These are phyloP conservation scores for Holothuria scabra DNA, from an alignment of 53 echinoderm and acorn worm species.

Conservation along the genomic window DNA sequence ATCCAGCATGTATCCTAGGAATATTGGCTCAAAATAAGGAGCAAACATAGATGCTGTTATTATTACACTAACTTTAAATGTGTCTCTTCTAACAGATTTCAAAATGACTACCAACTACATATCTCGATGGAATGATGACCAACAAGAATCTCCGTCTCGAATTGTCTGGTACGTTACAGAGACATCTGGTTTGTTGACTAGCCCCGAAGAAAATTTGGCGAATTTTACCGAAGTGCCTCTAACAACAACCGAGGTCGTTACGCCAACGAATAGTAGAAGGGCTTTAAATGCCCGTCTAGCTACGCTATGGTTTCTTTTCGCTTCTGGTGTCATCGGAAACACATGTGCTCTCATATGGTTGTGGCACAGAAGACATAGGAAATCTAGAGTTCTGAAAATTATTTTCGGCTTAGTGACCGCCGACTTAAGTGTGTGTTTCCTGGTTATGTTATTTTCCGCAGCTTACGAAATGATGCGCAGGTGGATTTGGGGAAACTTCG, in stretches of 20 bases:
- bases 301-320: slow-evolving; percentile 82
- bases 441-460: slow-evolving; percentile 74
- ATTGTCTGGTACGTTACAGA: slow-evolving; percentile 1
- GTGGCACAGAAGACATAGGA: slow-evolving; percentile 78
- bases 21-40: too few species aligned
- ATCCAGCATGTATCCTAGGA: too few species aligned
- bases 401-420: slow-evolving; percentile 88
- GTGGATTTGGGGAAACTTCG: slow-evolving; percentile 79
- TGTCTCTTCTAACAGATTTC: neutral
- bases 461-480: slow-evolving; percentile 77
- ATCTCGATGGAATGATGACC: slow-evolving; percentile 1
- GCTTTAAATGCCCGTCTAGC: slow-evolving; percentile 65
- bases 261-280: neutral
- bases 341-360: slow-evolving; percentile 81
- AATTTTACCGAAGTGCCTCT: slow-evolving; percentile 2
- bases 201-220: neutral
- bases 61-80: neutral
- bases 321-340: slow-evolving; percentile 85
- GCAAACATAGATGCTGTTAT: too few species aligned
- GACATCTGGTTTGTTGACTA: neutral
- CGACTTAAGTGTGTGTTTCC: slow-evolving; percentile 87
- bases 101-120: neutral
- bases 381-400: slow-evolving; percentile 84
- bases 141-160: slow-evolving; percentile 1
- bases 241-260: neutral